Base-by-base conservation (phyloP, 2,797 vertebrate genomes). In the Sebastes vulpes region DNA sequence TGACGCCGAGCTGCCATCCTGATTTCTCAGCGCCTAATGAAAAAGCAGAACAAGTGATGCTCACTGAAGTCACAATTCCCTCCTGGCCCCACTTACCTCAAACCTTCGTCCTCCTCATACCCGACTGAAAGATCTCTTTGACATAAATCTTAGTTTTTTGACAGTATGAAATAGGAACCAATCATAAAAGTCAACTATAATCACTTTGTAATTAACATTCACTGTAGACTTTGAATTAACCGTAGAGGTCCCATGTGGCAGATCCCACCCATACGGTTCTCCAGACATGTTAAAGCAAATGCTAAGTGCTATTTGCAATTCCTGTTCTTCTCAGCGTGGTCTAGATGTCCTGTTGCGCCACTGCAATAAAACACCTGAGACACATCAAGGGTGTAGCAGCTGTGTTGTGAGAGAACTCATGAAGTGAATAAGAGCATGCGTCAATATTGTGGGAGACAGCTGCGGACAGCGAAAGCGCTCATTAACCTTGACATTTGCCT, bases 321-420 rank as follows among this genome's bases (percentile, higher is more conserved):
- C 50, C 4, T 59, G 67, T 65, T 82, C 53, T 67, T 74, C 74
- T 50, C 79, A 76, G 52, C 71, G 5, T 81, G 82, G 29, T 73
- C 66, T n/a, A 63, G 65, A 67, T 61, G 74, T 73, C 72, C 70
- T 80, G 72, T 52, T 68, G 54, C 4, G 56, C 46, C 52, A 5
- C 57, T 59, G 61, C 65, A 56, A 67, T 78, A 21, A 75, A 80
- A 78, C 84, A 92, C 81, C 82, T 91, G 82, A 75, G 78, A 86
- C 75, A 76, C 25, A 58, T 11, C 20, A 48, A 46, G 46, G 31
- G 20, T 72, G 84, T 71, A 72, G 18, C 82, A 79, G 75, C 85
- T 90, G 83, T 72, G 73, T 71, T 56, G 79, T 82, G 87, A 69
- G 84, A 84, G 72, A 70, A 65, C 54, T 21, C 58, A 26, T 77